Percentiles rank a stretch among this genome's conserved stretches.
These are phyloP conservation scores for Brassicogethes aeneus DNA, from an alignment of 2,888 invertebrate genomes.

Conservation along the genomic window DNA sequence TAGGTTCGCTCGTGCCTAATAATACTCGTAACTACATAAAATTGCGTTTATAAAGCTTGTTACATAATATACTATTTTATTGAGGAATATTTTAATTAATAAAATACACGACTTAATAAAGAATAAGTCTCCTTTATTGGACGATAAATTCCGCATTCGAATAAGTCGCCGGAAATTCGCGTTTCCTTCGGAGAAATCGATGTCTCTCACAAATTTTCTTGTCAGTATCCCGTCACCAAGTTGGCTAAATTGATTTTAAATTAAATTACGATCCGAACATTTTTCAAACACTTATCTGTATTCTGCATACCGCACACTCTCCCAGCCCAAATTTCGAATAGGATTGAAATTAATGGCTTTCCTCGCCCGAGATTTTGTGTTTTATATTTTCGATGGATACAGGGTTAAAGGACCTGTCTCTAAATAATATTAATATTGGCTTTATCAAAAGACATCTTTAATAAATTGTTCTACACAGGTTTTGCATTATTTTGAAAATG, in stretches of 20 bases:
- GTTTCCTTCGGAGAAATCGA: conserved; percentile 22
- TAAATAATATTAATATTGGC: no score
- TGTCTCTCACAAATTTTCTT: conserved; percentile 30
- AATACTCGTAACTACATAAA: no score
- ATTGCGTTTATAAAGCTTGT: no score
- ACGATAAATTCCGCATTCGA: not conserved
- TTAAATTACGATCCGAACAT: conserved; percentile 36
- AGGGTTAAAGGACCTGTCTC: no score
- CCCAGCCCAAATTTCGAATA: conserved; percentile 12
- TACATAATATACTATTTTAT: no score
- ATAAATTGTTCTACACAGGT: no score
- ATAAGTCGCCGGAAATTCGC: not conserved
- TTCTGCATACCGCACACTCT: conserved; percentile 27
- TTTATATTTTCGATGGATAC: no score
- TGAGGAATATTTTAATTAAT: no score
- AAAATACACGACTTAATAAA: no score
- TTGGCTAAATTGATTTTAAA: conserved; percentile 35
- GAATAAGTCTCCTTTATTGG: not conserved
- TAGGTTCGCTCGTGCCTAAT: no score
- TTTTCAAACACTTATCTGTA: conserved; percentile 37
- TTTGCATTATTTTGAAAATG: no score
- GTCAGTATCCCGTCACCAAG: conserved; percentile 31
- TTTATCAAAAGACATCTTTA: no score
- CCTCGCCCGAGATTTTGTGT: conserved; percentile 11
- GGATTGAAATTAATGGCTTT: conserved; percentile 20